Evolutionary conservation across 1,140 invertebrate species (phyloP), one percentile per base, ranked within the genome.

Genomic region (Pteromalus puparum): DNA sequence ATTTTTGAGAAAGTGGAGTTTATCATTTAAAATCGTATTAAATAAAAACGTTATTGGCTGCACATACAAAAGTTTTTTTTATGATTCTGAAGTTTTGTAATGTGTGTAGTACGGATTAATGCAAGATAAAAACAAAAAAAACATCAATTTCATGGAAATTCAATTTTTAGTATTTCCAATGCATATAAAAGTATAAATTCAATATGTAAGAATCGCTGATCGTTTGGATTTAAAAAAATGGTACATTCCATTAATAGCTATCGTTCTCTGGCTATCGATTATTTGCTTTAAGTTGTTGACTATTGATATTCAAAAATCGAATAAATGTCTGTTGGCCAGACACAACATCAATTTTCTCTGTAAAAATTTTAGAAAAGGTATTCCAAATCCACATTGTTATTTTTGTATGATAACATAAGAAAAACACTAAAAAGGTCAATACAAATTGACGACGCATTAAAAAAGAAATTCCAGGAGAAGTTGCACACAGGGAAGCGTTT

Each of bases 381-480:
- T 5, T n/a, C 53, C 1, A 61, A 61, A 61, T 61, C 6, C n/a
- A 61, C 53, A 18, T n/a, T 7, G 53, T 61, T n/a, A 61, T n/a
- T 7, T 21, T 24, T 13, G 26, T 34, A 65, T 48, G 42, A 65
- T 13, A 68, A n/a, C 65, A 78, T 5, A 7, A 7, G 21, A 61
- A 61, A 61, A 61, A n/a, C 53, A n/a, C 21, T 0, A 61, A 61
- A 61, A 61, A n/a, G 21, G 18, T n/a, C 21, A 18, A 61, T 61
- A 61, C 21, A 7, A 61, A 61, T 34, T 61, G 18, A 61, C 53
- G 21, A 61, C 5, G 30, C 30, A 75, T 48, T 65, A 53, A 78
- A 53, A 61, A 26, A 12, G 18, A 30, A 21, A 72, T 30, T 15
- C 70, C 30, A 77, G 38, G 68, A 83, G 81, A 83, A 83, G 46